Evolutionary conservation across 2,113 vertebrate genomes (phyloP), one percentile per base, ranked within the genome.

Genomic region (Cranoglanis bouderius): DNA sequence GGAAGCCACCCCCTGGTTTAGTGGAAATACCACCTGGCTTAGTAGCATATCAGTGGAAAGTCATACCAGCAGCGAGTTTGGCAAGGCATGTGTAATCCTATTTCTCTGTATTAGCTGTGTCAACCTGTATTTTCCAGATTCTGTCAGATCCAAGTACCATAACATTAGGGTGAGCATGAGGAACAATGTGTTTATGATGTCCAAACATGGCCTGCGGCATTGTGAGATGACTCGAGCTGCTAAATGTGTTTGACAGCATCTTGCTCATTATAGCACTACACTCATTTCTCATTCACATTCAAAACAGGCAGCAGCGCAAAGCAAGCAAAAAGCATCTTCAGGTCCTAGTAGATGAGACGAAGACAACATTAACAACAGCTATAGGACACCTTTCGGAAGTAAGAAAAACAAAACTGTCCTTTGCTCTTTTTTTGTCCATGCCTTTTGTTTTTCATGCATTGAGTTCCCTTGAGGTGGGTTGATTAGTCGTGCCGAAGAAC

Each of bases 161-260:
- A 85, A 88, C 80, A 87, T 85, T 63, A 84, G 51, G 85, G 82
- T 19, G 9, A 90, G 46, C n/a, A 29, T 85, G 81, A 82, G 85
- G 49, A 88, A 89, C 88, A 85, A 87, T 89, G 84, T 87, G 51
- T 67, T 65, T 88, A 70, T 70, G 77, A 46, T 86, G 72, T 83
- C 90, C 90, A 87, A 55, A 78, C 32, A 91, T 57, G 85, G 83
- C 89, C 87, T 18, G 29, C 40, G 57, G 90, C 85, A 32, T n/a
- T 57, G 67, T 90, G 72, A 32, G 26, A 92, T 85, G 74, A 88
- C 88, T 91, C 43, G 38, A 85, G 55, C 74, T 86, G 74, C 90
- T 91, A 90, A 93, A 91, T 84, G 88, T 87, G 89, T 90, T 88
- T 89, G 90, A 89, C 85, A 90, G 82, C 84, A 87, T 89, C 82